phyloP scores from a whole-genome alignment of 1,140 invertebrate genomes.

The Drosophila punjabiensis region DNA sequence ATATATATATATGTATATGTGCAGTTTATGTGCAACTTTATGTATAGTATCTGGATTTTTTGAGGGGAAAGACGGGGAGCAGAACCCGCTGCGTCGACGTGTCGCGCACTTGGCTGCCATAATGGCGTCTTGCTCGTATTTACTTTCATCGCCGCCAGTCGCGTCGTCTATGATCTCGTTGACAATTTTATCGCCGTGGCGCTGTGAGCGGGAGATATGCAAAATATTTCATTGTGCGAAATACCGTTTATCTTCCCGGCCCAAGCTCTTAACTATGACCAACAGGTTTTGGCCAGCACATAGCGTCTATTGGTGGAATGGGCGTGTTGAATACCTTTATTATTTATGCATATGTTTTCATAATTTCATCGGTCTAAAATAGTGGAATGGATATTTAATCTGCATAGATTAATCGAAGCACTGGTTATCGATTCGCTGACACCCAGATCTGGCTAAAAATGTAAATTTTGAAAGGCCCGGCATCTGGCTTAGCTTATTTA shows the following conservation, averaged over 20 bases:
- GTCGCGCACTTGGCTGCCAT: conserved; percentile 77
- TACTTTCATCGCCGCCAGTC: conserved; percentile 80
- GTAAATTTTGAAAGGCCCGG: neutral
- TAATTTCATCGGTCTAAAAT: conserved; percentile 13
- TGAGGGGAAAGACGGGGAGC: neutral
- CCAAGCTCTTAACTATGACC: conserved; percentile 12
- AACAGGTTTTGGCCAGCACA: conserved; percentile 40
- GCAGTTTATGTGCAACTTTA: conserved; percentile 33
- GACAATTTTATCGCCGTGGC: conserved; percentile 80
- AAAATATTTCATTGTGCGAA: conserved; percentile 81
- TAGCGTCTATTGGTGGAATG: conserved; percentile 9
- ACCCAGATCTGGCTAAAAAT: conserved; percentile 14
- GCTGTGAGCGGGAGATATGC: conserved; percentile 75
- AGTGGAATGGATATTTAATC: conserved; percentile 19
- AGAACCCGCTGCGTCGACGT: conserved; percentile 48
- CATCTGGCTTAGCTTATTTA: neutral
- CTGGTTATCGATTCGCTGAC: conserved; percentile 22
- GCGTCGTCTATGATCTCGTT: conserved; percentile 81
- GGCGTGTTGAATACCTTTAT: conserved; percentile 10
- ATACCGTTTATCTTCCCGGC: conserved; percentile 68
- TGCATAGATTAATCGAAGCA: conserved; percentile 30
- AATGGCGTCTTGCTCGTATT: conserved; percentile 83
- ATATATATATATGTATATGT: conserved; percentile 19
- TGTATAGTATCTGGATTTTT: conserved; percentile 24
- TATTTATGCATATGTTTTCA: conserved; percentile 9